Percentiles rank a stretch among this genome's conserved stretches.
Conservation (phyloP, 2,888 invertebrate genomes). For the Campoplex capitator region DNA sequence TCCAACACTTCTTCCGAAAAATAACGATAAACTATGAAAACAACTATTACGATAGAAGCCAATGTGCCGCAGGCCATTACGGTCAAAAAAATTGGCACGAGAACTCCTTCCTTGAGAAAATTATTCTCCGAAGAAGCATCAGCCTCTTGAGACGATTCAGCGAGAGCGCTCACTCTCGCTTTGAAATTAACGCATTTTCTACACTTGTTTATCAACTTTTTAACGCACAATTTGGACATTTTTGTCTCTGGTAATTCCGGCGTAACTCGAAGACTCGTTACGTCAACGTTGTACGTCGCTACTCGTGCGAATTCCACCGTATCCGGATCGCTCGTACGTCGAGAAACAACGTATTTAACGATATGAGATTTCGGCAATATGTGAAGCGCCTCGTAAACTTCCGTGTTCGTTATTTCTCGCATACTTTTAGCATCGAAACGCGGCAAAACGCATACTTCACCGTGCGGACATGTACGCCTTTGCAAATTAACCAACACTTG, state of each 20-base stretch:
- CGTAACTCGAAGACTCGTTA: conserved; percentile 69
- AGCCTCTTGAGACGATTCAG: conserved; percentile 18
- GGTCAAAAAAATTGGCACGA: conserved; percentile 88
- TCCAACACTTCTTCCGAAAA: conserved; percentile 89
- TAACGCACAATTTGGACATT: conserved; percentile 76
- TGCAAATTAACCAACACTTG: conserved; percentile 73
- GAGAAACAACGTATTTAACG: conserved; percentile 74
- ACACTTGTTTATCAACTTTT: conserved; percentile 74
- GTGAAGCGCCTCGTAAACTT: conserved; percentile 78
- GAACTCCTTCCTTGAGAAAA: conserved; percentile 82
- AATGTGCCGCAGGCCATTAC: conserved; percentile 89
- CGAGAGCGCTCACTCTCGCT: conserved; percentile 38
- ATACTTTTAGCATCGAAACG: conserved; percentile 71
- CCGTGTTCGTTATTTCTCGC: conserved; percentile 73
- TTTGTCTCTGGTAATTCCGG: conserved; percentile 72
- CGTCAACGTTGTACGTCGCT: conserved; percentile 74
- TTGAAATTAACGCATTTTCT: conserved; percentile 79
- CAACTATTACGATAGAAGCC: conserved; percentile 88
- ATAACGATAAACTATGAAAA: conserved; percentile 88
- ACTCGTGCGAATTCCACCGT: conserved; percentile 72
- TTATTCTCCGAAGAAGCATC: conserved; percentile 45
- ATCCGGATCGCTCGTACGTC: conserved; percentile 63
- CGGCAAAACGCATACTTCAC: conserved; percentile 73
- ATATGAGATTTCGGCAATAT: conserved; percentile 76
- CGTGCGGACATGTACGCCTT: conserved; percentile 72